Percentiles rank a stretch among this genome's conserved stretches.
Evolutionary conservation across 2,797 vertebrate species (phyloP).

Genomic region (Ambastaia sidthimunki): DNA sequence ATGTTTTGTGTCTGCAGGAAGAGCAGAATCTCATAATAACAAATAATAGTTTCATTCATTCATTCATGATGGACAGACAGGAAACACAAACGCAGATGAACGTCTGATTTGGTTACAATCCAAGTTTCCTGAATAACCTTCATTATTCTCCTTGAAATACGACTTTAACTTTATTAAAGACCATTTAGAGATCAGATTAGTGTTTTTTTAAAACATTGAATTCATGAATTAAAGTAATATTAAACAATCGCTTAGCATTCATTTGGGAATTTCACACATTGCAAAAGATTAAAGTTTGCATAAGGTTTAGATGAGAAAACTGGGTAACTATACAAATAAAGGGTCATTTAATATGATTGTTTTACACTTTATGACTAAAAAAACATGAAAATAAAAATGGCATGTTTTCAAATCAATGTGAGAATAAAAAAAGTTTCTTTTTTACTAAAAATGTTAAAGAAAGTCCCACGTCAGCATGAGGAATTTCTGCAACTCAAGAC

Average conservation of each 20-base stretch:
- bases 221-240: neutral
- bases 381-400: too few relatives aligned
- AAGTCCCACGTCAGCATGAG: constrained; percentile 42
- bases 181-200: too few relatives aligned
- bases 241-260: neutral
- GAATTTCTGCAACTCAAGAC: neutral
- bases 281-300: neutral
- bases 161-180: neutral
- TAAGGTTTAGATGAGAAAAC: too few relatives aligned
- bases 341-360: too few relatives aligned
- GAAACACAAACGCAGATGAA: too few relatives aligned
- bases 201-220: too few relatives aligned
- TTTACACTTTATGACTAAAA: too few relatives aligned
- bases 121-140: constrained; percentile 26
- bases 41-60: constrained; percentile 39
- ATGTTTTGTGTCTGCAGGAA: constrained; percentile 36
- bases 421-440: too few relatives aligned
- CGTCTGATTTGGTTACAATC: constrained; percentile 41
- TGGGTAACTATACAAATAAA: too few relatives aligned
- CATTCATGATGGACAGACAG: constrained; percentile 40
- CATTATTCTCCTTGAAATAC: neutral
- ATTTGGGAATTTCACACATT: neutral
- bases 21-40: constrained; percentile 26
- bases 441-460: too few relatives aligned
- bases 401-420: neutral